Base-by-base conservation (phyloP, 1,140 invertebrate genomes). In the Agrilus planipennis region DNA sequence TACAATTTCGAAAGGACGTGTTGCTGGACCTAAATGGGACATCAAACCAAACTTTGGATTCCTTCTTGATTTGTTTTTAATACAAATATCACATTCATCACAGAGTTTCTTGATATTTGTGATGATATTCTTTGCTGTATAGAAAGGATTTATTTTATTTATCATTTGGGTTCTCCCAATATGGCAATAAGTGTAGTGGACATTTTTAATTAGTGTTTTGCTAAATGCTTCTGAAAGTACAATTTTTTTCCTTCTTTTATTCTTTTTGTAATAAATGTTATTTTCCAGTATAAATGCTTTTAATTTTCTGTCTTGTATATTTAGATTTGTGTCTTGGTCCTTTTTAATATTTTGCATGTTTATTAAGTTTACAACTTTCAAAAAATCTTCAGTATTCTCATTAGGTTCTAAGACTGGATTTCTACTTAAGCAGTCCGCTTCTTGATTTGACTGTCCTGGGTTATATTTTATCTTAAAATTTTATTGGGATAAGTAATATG, bases 1-100 rank as follows among this genome's bases (percentile, higher is more conserved):
- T 10, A 57, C 38, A 39, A 61, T 69, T 65, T 60, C 63, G 38
- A 49, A 57, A n/a, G 54, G 55, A 32, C 48, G 34, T 48, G 37
- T 54, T 1, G 58, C 53, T 11, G 57, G 60, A 42, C 56, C 59
- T 41, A 63, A 47, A 19, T 52, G 30, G 23, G 25, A 57, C 27
- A 40, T 55, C 40, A 34, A 38, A 39, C 18, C 60, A 46, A 20
- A 54, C 53, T 17, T 47, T 41, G 17, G 34, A 22, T 30, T 20
- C 42, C 6, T 41, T 52, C 41, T 61, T 47, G 40, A 55, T 62
- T 45, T 64, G n/a, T n/a, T n/a, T n/a, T n/a, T n/a, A n/a, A n/a
- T n/a, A n/a, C n/a, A n/a, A n/a, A n/a, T n/a, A n/a, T 43, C 54
- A 57, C 46, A 56, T 17, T 21, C 37, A 38, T 38, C 34, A 44